phyloP scores from a whole-genome alignment of 37 sponge, comb jelly and placozoan genomes.

The Hormiphora californensis region DNA sequence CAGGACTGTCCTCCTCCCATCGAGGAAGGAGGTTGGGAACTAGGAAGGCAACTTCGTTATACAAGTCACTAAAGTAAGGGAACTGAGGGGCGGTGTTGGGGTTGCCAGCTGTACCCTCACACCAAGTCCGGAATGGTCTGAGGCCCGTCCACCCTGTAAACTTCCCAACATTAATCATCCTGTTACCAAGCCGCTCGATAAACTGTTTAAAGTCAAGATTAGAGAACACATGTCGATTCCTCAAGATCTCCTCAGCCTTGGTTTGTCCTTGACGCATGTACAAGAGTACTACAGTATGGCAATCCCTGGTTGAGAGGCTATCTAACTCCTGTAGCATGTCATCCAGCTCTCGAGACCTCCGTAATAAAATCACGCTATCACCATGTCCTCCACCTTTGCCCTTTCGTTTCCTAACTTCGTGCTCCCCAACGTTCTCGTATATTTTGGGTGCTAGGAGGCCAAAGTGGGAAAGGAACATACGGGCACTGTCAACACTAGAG shows the following conservation, averaged over 20 bases:
- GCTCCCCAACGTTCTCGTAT: no score
- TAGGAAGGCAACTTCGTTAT: slow-evolving; percentile 29
- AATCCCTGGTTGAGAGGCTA: slow-evolving; percentile 17
- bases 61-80: slow-evolving; percentile 44
- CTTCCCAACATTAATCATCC: not conserved
- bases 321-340: not conserved
- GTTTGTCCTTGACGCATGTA: slow-evolving; percentile 14
- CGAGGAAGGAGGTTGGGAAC: slow-evolving; percentile 17
- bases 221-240: not conserved
- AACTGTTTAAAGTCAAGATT: not conserved
- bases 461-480: slow-evolving; percentile 30
- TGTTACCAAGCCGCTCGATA: not conserved
- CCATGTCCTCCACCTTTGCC: no score
- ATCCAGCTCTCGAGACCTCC: slow-evolving; percentile 5
- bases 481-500: not conserved
- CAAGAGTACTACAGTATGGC: slow-evolving; percentile 24
- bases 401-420: no score
- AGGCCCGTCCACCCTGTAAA: slow-evolving; percentile 48
- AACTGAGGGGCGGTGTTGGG: slow-evolving; percentile 12
- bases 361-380: no score
- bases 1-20: slow-evolving; percentile 23
- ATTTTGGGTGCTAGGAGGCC: slow-evolving; percentile 40
- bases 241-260: not conserved
- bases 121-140: not conserved
- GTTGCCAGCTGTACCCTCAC: not conserved